Percentiles rank a stretch among this genome's conserved stretches.
Evolutionary conservation across 2,888 invertebrate genomes (phyloP).

Genomic region (Drosophila colorata): DNA sequence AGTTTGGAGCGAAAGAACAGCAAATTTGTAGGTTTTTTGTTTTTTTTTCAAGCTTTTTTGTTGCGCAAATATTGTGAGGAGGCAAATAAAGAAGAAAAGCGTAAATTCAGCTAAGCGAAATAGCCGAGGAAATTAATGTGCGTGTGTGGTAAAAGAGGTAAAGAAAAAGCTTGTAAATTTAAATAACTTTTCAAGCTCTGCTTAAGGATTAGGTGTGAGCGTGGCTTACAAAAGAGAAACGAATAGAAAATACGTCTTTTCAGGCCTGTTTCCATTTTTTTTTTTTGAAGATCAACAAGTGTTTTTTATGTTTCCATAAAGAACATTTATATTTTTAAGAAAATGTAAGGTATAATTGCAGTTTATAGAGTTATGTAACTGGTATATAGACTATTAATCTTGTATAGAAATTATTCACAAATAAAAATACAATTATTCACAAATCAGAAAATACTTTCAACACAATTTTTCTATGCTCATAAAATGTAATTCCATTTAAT

Average conservation of each 20-base stretch:
- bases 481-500: background rate
- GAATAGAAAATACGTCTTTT: background rate
- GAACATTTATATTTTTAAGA: no score
- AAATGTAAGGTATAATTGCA: no score
- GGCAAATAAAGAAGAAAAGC: background rate
- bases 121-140: background rate
- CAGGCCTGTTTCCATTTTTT: conserved; percentile 20
- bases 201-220: conserved; percentile 5
- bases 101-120: conserved; percentile 11
- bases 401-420: no score
- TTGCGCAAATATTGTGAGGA: background rate
- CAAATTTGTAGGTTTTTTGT: conserved; percentile 17
- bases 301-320: background rate
- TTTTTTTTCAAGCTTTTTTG: background rate
- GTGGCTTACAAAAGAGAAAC: conserved; percentile 6
- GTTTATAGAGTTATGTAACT: no score
- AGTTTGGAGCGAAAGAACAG: conserved; percentile 38
- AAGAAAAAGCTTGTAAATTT: background rate
- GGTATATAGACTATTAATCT: no score
- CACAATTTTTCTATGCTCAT: no score
- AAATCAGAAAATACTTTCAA: background rate
- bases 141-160: background rate
- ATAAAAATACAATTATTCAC: background rate
- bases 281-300: background rate
- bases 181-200: background rate